phyloP scores from a whole-genome alignment of 1,140 invertebrate genomes.

The Lanistes nyassanus region DNA sequence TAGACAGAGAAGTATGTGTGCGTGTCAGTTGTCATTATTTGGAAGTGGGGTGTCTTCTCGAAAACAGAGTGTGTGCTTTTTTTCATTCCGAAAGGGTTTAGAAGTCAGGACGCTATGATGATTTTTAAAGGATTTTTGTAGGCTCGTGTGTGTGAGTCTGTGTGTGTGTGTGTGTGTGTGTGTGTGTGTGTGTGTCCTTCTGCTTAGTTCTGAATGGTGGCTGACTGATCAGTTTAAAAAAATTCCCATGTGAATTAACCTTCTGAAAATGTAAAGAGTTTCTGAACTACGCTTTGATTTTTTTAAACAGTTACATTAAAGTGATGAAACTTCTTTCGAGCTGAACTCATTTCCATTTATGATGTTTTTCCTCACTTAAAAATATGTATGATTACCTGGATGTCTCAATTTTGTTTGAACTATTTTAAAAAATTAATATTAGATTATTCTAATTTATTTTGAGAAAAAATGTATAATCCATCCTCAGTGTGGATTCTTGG shows the following conservation, averaged over 20 bases:
- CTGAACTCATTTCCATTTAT: not conserved
- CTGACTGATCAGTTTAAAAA: not conserved
- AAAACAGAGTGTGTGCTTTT: not conserved
- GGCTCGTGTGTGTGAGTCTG: not conserved
- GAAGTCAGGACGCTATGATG: not conserved
- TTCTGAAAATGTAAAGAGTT: slow-evolving; percentile 5
- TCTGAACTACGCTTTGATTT: not conserved
- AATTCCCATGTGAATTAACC: not conserved
- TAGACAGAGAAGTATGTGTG: not conserved
- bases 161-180: slow-evolving; percentile 8
- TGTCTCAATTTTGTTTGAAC: no score
- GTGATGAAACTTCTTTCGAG: not conserved
- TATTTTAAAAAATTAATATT: no score
- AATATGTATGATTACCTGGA: no score
- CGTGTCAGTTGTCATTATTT: not conserved
- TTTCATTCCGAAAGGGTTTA: not conserved
- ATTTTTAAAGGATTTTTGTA: not conserved
- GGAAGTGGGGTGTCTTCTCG: not conserved
- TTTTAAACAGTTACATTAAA: not conserved
- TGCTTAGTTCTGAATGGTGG: not conserved
- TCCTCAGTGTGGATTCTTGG: no score
- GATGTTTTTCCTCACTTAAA: not conserved
- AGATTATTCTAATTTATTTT: no score
- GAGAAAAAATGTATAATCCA: no score
- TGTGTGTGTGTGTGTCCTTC: not conserved